Percentiles rank a stretch among this genome's conserved stretches.
phyloP scores from a whole-genome alignment of 2,113 vertebrate genomes.

The Grus americana region DNA sequence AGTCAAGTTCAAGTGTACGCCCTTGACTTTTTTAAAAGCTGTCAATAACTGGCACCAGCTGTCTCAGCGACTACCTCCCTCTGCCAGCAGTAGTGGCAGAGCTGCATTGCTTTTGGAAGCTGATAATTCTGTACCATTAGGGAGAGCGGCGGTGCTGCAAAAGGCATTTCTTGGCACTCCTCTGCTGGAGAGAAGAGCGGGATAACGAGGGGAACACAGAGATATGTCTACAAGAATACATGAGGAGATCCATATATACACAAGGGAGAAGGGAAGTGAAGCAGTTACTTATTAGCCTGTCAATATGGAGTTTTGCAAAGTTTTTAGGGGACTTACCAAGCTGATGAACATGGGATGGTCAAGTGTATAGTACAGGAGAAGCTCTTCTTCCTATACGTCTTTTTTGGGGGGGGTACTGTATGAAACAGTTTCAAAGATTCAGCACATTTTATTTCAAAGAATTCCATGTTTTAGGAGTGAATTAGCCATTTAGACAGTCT shows the following conservation, averaged over 20 bases:
- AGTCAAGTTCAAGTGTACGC: not conserved
- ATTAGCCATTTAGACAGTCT: not conserved
- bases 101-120: not conserved
- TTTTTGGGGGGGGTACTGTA: not conserved
- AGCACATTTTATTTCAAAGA: not conserved
- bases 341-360: not conserved
- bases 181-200: not conserved
- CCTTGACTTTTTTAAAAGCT: not conserved
- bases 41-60: not conserved
- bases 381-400: not conserved
- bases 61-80: not conserved
- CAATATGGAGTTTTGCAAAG: not conserved
- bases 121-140: not conserved
- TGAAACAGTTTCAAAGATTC: not conserved
- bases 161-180: not conserved
- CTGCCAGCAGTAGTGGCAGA: not conserved
- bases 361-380: not conserved
- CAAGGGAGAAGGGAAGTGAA: not conserved
- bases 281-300: not conserved
- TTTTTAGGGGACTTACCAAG: not conserved
- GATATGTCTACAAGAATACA: not conserved
- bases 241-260: not conserved
- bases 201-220: not conserved
- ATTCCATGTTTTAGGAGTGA: not conserved
- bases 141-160: not conserved